Evolutionary conservation across 2,113 vertebrate genomes (phyloP).

Genomic region (Xenus cinereus): DNA sequence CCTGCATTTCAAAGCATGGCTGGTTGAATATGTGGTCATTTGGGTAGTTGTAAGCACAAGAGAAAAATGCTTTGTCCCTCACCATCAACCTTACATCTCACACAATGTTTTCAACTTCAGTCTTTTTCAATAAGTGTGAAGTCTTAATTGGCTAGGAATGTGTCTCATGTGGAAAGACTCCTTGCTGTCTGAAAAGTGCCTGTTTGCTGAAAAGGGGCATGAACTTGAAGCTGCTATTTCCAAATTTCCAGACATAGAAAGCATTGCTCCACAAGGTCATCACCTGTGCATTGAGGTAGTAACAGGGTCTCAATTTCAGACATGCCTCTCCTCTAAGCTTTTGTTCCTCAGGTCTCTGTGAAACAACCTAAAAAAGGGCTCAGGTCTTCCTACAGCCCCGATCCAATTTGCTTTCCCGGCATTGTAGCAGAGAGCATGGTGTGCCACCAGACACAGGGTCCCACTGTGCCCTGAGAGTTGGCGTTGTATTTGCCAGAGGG

Average conservation of each 20-base stretch:
- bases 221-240: not conserved
- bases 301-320: not conserved
- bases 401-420: not conserved
- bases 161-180: not conserved
- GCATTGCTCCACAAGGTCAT: not conserved
- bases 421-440: not conserved
- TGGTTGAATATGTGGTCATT: not conserved
- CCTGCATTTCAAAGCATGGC: not conserved
- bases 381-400: not conserved
- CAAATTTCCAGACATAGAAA: not conserved
- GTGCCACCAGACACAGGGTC: not conserved
- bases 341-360: not conserved
- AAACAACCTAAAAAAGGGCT: not conserved
- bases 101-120: not conserved
- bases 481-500: not conserved
- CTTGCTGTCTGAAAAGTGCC: not conserved
- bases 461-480: not conserved
- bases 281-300: not conserved
- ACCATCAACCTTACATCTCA: not conserved
- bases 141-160: not conserved
- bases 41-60: fast-evolving
- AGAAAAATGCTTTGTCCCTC: not conserved
- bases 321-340: not conserved
- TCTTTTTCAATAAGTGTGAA: not conserved
- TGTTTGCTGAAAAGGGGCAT: not conserved